Evolutionary conservation across 2,888 invertebrate species (phyloP), one percentile per base, ranked within the genome.

Genomic region (Petrophora chlorosata): DNA sequence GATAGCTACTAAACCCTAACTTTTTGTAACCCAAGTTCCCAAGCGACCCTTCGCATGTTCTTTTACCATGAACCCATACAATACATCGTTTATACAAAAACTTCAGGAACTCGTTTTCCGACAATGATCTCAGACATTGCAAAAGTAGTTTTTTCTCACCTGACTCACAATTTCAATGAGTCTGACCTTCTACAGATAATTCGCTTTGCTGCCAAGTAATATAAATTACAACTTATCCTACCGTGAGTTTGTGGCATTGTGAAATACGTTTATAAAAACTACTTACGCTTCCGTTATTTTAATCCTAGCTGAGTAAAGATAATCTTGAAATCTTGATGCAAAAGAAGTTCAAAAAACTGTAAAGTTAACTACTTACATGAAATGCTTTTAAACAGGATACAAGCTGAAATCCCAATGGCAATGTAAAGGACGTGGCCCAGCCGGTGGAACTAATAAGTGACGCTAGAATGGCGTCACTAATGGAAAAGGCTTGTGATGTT

Each of bases 101-200:
- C 14, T 23, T 19, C 14, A 22, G 40, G 12, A 49, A 43, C 42
- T 10, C 28, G 38, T 43, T 41, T 42, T 12, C n/a, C 23, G 8
- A 43, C 38, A 43, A 38, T 34, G 42, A 43, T 49, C 33, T 48
- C 42, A 38, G 26, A 38, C 15, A 10, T 26, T 22, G 43, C 49
- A 49, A 49, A 35, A 36, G 22, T 15, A 15, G 26, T 43, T 43
- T 49, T 42, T 43, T 33, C 23, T 19, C 39, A 35, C 38, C 38
- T 42, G 30, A 15, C 41, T 34, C 29, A 17, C 22, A n/a, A 29
- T 19, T 47, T 32, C 25, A 26, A 15, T 16, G 43, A 33, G 8
- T 32, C 14, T 38, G 49, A 33, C 49, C 49, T 49, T 49, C 33
- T 26, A 32, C 29, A 29, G 16, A 28, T 28, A 49, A 49, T 43